Conservation (phyloP, 2,113 vertebrate species). For the Oreochromis tanganicae region DNA sequence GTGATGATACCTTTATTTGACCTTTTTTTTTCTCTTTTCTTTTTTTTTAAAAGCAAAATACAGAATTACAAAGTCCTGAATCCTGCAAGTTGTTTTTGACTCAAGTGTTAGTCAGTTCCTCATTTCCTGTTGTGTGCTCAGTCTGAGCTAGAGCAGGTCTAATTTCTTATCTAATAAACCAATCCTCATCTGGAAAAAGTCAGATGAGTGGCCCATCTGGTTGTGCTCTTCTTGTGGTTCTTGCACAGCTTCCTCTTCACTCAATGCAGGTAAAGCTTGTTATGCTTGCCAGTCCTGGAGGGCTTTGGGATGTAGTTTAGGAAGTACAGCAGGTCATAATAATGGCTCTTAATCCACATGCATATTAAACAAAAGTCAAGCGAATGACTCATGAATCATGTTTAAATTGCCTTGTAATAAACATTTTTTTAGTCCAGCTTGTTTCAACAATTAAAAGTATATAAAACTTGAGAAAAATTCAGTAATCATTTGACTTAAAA, state of each 20-base stretch:
- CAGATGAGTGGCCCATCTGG: neutral
- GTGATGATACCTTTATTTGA: neutral
- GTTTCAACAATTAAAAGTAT: neutral
- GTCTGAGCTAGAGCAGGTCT: neutral
- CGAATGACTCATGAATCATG: neutral
- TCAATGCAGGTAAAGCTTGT: neutral
- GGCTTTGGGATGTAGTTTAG: neutral
- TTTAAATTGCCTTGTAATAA: neutral
- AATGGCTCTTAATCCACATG: neutral
- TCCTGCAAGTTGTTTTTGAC: neutral
- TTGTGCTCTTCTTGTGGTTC: neutral
- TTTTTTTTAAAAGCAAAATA: neutral
- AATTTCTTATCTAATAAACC: no score
- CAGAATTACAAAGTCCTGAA: neutral
- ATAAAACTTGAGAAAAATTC: neutral
- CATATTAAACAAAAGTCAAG: neutral
- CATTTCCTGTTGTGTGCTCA: neutral
- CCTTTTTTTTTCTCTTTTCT: neutral
- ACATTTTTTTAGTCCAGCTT: fast-evolving
- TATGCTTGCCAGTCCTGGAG: neutral
- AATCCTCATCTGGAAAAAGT: neutral
- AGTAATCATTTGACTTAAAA: fast-evolving
- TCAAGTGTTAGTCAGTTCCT: neutral
- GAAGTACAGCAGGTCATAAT: neutral
- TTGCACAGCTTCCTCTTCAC: neutral